Evolutionary conservation across 2,113 vertebrate species (phyloP).

Genomic region (Sitta europaea): DNA sequence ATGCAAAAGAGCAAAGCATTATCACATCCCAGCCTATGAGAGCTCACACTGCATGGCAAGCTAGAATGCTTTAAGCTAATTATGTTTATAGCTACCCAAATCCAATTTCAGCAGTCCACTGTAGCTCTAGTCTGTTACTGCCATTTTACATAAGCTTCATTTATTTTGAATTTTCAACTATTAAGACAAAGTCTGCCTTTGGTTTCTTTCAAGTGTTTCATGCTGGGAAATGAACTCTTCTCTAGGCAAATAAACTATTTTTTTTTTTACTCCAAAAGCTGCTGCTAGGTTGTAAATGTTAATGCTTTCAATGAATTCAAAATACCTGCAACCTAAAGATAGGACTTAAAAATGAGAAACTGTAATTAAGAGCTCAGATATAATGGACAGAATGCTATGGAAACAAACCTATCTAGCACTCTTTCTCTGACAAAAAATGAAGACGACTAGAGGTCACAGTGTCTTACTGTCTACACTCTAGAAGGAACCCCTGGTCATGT

Average conservation of each 20-base stretch:
- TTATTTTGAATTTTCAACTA: conserved; percentile 63
- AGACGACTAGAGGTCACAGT: not conserved
- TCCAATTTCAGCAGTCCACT: conserved; percentile 64
- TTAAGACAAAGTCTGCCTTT: conserved; percentile 39
- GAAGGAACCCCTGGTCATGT: not conserved
- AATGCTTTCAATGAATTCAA: conserved; percentile 41
- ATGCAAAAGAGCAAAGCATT: conserved; percentile 62
- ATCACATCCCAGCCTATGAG: conserved; percentile 50
- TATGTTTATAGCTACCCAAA: conserved; percentile 70
- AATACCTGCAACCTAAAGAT: conserved; percentile 36
- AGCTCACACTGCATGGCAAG: conserved; percentile 45
- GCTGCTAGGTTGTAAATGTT: conserved; percentile 13
- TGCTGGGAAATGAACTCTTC: conserved; percentile 61
- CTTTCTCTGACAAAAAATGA: not conserved
- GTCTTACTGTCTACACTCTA: not conserved
- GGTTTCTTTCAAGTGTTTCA: conserved; percentile 58
- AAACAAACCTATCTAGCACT: not conserved
- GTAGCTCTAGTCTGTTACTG: conserved; percentile 51
- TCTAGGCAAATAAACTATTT: conserved; percentile 59
- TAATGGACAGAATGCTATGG: not conserved
- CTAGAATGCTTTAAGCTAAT: conserved; percentile 68
- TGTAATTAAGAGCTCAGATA: conserved; percentile 15
- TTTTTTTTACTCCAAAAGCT: conserved; percentile 54
- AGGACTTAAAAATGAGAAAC: conserved; percentile 25
- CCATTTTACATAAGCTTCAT: conserved; percentile 70